phyloP scores from a whole-genome alignment of 1,140 invertebrate species.

The Drosophila simulans region DNA sequence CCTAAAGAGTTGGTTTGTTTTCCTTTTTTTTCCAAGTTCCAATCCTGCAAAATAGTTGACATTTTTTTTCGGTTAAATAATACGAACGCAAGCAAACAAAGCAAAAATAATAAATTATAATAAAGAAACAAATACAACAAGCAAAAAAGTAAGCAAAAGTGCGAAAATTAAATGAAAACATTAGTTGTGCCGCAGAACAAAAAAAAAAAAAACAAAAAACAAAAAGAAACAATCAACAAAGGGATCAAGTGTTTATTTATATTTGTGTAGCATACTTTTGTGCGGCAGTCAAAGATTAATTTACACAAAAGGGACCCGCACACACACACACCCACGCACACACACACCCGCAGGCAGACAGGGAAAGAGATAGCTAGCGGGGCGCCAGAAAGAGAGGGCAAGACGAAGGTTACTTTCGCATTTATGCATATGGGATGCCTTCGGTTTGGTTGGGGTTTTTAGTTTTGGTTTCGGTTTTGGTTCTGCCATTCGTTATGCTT shows the following conservation, averaged over 20 bases:
- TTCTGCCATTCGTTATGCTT: constrained; percentile 50
- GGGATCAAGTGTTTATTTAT: constrained; percentile 62
- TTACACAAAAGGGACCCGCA: constrained; percentile 27
- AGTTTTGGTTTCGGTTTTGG: constrained; percentile 5
- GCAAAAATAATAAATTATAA: not conserved
- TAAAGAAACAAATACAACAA: constrained; percentile 19
- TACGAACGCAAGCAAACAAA: constrained; percentile 17
- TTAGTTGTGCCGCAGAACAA: constrained; percentile 5
- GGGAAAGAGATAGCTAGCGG: constrained; percentile 11
- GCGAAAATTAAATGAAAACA: constrained; percentile 40
- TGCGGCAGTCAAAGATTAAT: constrained; percentile 55
- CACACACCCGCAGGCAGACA: constrained; percentile 10
- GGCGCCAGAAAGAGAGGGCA: not conserved
- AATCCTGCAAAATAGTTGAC: constrained; percentile 9
- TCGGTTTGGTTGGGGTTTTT: constrained; percentile 15
- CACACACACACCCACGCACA: constrained; percentile 4
- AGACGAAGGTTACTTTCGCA: constrained; percentile 11
- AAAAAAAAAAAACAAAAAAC: constrained; percentile 1
- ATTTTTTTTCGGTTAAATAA: constrained; percentile 49
- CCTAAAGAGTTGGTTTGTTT: constrained; percentile 27
- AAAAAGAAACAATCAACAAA: constrained; percentile 16
- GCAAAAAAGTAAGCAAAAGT: constrained; percentile 3
- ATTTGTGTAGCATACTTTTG: constrained; percentile 56
- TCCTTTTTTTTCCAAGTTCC: constrained; percentile 31
- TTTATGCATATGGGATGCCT: constrained; percentile 32